These are phyloP conservation scores for Macroglossus sobrinus DNA, from an alignment of 2,113 vertebrate species.

Conservation along the genomic window DNA sequence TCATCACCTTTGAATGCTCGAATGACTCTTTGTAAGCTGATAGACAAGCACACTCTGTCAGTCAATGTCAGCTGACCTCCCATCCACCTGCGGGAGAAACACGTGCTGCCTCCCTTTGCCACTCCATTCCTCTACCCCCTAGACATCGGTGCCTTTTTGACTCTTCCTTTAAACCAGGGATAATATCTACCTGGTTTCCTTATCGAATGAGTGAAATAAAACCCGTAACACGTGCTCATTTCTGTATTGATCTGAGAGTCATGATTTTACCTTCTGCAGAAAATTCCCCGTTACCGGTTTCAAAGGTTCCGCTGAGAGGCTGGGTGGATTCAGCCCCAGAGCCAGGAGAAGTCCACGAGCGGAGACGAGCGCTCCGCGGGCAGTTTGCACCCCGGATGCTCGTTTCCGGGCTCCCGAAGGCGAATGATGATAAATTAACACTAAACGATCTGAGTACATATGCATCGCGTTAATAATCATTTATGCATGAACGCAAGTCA, in stretches of 20 bases:
- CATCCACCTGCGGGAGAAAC: background rate
- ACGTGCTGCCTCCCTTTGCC: background rate
- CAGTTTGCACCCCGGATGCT: background rate
- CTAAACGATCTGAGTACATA: background rate
- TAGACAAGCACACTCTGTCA: background rate
- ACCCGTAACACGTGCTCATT: background rate
- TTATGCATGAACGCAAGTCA: background rate
- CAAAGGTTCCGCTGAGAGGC: background rate
- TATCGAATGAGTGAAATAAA: background rate
- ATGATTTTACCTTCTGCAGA: background rate
- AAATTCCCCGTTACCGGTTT: background rate
- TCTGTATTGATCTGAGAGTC: background rate
- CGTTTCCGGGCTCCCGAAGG: background rate
- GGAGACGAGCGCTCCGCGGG: background rate
- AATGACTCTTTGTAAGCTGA: background rate
- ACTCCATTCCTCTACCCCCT: background rate
- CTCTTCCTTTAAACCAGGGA: constrained; percentile 5
- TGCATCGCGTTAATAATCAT: background rate
- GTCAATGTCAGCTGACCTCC: background rate
- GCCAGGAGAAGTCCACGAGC: background rate
- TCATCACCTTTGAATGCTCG: background rate
- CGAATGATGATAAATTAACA: background rate
- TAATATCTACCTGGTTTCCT: background rate
- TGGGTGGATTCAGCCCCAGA: background rate
- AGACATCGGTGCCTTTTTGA: background rate